Base-by-base conservation (phyloP, 2,888 invertebrate species). In the Onthophagus sagittarius region DNA sequence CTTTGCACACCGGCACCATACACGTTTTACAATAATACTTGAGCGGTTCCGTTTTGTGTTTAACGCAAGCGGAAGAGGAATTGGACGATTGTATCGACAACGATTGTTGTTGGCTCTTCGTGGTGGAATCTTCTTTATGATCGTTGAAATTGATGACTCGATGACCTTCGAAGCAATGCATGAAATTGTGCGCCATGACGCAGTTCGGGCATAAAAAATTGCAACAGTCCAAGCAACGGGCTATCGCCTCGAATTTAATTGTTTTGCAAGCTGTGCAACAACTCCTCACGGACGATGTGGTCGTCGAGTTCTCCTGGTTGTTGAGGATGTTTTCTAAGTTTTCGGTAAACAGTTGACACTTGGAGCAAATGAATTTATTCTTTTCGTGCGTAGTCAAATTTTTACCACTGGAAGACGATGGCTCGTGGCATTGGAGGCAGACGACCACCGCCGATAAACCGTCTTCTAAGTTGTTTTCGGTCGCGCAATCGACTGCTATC, bases 121-220 rank as follows among this genome's bases (percentile, higher is more conserved):
- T 72, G 70, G 77, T 76, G 69, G 78, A 78, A 65, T 76, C 76
- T 69, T 77, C 77, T 83, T 91, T 92, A 72, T 91, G 82, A 77
- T 92, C 91, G 63, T 86, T 84, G 80, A 94, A 88, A 76, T 92
- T 89, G 79, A 94, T 90, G 75, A 98, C 96, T 74, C 96, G 92
- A 86, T 98, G 98, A 77, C 97, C 97, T 85, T 97, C 97, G 86
- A 99, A 99, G 86, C 98, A 98, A 86, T 98, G 97, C 98, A 99
- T 98, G 86, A 95, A 97, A 87, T 98, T 96, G 87, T 99, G 99
- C 77, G 98, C 98, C 92, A 97, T 97, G 82, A 97, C 96, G 90
- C 99, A 99, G 86, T 97, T 97, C 75, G 95, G 93, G 87, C 99
- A 99, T 80, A 99, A 91, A 85, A 94, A 96, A 85, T 97, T 97